Evolutionary conservation across 2,113 vertebrate species (phyloP).

Genomic region (Nannospalax galili): DNA sequence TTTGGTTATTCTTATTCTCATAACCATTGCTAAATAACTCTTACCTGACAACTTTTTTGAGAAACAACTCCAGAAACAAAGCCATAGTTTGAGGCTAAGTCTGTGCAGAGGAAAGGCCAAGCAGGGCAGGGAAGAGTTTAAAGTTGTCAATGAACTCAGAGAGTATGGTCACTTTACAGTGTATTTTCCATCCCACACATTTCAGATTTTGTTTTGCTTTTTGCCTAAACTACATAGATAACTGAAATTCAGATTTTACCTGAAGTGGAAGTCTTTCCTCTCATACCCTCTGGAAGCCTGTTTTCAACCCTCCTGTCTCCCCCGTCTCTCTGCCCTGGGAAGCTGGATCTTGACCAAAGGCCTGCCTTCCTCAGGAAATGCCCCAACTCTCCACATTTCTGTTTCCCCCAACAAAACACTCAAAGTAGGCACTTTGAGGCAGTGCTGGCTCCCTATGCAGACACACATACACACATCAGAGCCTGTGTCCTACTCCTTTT

Average conservation of each 20-base stretch:
- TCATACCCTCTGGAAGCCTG: not conserved
- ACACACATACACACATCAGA: not conserved
- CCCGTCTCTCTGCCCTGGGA: not conserved
- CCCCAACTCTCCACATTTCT: not conserved
- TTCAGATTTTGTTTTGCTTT: conserved; percentile 23
- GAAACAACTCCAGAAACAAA: not conserved
- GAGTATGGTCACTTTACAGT: not conserved
- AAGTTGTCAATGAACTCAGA: not conserved
- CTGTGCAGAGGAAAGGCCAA: not conserved
- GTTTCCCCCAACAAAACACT: not conserved
- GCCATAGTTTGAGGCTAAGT: not conserved
- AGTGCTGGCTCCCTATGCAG: accelerated
- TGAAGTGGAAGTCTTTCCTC: not conserved
- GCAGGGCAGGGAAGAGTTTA: not conserved
- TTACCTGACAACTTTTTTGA: not conserved
- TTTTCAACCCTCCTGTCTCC: not conserved
- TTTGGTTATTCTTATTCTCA: conserved; percentile 3
- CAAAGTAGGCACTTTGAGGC: not conserved
- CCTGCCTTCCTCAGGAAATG: not conserved
- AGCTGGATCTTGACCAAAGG: not conserved
- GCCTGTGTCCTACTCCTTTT: not conserved
- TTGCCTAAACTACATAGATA: not conserved
- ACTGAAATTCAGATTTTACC: not conserved
- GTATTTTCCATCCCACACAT: not conserved
- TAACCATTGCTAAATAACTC: too few relatives aligned